Conservation (phyloP, 2,888 invertebrate genomes). For the Gastracanthus pulcherrimus region DNA sequence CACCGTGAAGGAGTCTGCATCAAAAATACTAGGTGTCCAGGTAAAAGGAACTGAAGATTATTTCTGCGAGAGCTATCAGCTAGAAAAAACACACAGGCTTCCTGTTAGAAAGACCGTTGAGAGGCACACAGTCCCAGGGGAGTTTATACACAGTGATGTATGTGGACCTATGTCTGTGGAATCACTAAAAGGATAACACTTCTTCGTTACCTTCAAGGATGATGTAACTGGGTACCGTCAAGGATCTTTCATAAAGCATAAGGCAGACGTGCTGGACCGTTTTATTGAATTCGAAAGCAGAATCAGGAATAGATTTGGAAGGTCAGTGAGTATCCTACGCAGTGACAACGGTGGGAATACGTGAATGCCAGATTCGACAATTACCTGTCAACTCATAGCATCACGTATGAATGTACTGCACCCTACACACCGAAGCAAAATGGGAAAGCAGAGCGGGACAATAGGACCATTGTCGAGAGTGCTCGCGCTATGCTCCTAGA, state of each 20-base stretch:
- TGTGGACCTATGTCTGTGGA: background rate
- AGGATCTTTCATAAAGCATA: conserved; percentile 55
- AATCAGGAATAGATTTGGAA: conserved; percentile 40
- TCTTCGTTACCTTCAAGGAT: conserved; percentile 49
- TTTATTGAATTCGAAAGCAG: conserved; percentile 35
- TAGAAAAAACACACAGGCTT: too few species aligned
- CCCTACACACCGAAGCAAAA: conserved; percentile 57
- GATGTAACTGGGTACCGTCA: conserved; percentile 39
- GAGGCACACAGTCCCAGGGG: too few species aligned
- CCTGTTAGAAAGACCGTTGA: too few species aligned
- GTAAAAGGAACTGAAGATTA: too few species aligned
- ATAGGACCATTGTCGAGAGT: background rate
- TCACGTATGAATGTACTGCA: conserved; percentile 33
- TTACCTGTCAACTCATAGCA: conserved; percentile 43
- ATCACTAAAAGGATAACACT: background rate
- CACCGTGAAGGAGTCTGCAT: too few species aligned
- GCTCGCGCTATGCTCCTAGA: too few species aligned
- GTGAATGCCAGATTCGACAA: conserved; percentile 32
- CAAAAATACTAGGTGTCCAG: too few species aligned
- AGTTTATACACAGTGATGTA: too few species aligned
- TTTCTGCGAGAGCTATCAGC: too few species aligned
- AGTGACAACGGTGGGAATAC: conserved; percentile 58
- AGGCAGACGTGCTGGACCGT: conserved; percentile 47
- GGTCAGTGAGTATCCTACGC: conserved; percentile 35
- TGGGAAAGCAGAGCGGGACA: background rate